Conservation (phyloP, 2,888 invertebrate species). For the Chrysolina americana region DNA sequence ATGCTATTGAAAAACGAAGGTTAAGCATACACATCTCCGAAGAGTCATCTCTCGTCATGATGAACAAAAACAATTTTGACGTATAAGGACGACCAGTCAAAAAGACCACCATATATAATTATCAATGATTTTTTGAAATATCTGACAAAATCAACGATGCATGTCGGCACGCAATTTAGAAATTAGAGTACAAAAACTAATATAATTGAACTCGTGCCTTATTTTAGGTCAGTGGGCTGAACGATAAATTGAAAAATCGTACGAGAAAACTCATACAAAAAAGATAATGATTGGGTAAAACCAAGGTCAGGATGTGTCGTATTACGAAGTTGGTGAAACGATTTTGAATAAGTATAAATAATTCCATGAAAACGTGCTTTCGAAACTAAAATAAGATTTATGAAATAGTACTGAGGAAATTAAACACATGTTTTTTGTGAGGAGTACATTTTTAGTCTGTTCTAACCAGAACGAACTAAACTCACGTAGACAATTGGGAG, state of each 20-base stretch:
- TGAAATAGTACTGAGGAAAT: too few relatives aligned
- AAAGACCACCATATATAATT: not conserved
- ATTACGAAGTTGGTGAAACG: not conserved
- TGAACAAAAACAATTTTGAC: not conserved
- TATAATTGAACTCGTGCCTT: not conserved
- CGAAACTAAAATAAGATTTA: not conserved
- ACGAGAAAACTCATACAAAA: not conserved
- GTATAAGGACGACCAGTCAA: not conserved
- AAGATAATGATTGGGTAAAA: not conserved
- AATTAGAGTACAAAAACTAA: not conserved
- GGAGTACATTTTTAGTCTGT: too few relatives aligned
- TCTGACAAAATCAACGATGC: not conserved
- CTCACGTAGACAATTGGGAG: too few relatives aligned
- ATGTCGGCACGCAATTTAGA: conserved; percentile 1
- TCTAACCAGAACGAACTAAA: too few relatives aligned
- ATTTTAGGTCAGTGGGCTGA: conserved; percentile 4
- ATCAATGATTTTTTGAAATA: not conserved
- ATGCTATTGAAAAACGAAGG: not conserved
- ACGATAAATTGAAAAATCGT: not conserved
- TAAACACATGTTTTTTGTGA: too few relatives aligned
- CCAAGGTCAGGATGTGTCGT: not conserved
- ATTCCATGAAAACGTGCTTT: not conserved
- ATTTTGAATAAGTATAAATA: not conserved
- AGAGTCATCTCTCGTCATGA: not conserved
- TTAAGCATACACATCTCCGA: not conserved